Percentiles rank a stretch among this genome's conserved stretches.
Conservation (phyloP, 2,113 vertebrate species). For the Oryzias javanicus region DNA sequence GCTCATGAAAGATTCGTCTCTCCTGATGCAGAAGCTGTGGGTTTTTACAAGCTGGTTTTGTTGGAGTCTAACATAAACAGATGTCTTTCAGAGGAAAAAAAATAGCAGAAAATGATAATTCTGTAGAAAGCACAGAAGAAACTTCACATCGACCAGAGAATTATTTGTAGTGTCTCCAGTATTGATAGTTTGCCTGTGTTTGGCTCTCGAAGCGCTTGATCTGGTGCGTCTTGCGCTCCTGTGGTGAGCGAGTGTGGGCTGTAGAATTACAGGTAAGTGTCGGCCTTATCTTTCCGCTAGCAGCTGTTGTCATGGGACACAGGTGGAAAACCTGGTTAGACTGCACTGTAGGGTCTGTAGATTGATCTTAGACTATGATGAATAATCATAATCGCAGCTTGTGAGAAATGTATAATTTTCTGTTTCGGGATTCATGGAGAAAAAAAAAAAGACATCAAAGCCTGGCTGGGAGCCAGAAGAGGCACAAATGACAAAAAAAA, state of each 20-base stretch:
- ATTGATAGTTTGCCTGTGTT: background rate
- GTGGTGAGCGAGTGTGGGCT: background rate
- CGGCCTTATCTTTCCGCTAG: background rate
- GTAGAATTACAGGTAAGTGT: background rate
- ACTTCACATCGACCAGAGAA: background rate
- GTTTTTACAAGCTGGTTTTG: background rate
- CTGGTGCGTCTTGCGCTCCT: constrained; percentile 2
- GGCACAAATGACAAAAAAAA: too few species aligned
- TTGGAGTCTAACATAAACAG: constrained; percentile 1
- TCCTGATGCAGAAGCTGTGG: background rate
- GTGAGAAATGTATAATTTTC: too few species aligned
- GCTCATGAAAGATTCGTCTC: background rate
- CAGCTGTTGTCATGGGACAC: constrained; percentile 27
- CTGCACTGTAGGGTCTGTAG: too few species aligned
- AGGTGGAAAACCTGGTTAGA: constrained; percentile 25
- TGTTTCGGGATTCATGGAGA: too few species aligned
- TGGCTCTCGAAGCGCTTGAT: background rate
- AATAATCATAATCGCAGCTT: too few species aligned
- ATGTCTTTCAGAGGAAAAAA: background rate
- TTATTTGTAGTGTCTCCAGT: background rate
- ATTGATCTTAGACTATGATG: too few species aligned
- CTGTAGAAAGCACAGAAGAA: background rate
- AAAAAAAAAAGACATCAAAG: too few species aligned
- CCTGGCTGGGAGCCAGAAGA: too few species aligned
- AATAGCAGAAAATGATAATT: constrained; percentile 1